Percentiles rank a stretch among this genome's conserved stretches.
Evolutionary conservation across 2,888 invertebrate genomes (phyloP).

Genomic region (Melinaea marsaeus): DNA sequence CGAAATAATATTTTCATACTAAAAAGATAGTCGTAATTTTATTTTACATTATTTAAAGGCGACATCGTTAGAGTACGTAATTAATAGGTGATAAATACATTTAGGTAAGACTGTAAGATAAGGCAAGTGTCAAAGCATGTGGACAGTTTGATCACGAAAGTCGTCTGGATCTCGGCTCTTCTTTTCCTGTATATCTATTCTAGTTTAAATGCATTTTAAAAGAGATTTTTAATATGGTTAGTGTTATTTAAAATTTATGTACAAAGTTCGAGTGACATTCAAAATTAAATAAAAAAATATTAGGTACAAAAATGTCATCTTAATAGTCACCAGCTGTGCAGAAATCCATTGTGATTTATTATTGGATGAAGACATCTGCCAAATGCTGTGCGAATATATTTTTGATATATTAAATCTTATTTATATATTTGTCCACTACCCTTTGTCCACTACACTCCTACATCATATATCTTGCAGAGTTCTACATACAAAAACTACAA

Average conservation of each 20-base stretch:
- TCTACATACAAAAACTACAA: too few species aligned
- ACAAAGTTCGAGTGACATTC: constrained; percentile 23
- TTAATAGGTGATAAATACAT: constrained; percentile 24
- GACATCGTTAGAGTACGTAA: constrained; percentile 3
- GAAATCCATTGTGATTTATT: too few species aligned
- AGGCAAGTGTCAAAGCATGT: constrained; percentile 28
- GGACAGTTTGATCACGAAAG: constrained; percentile 32
- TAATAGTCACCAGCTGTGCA: too few species aligned
- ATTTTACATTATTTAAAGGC: too few species aligned
- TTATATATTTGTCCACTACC: too few species aligned
- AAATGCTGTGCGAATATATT: too few species aligned
- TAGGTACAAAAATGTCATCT: too few species aligned
- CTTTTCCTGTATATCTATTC: constrained; percentile 23
- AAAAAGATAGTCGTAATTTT: neutral
- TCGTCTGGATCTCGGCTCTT: constrained; percentile 30
- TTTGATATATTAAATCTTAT: too few species aligned
- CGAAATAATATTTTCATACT: constrained; percentile 1
- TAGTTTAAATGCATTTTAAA: constrained; percentile 8
- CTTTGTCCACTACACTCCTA: too few species aligned
- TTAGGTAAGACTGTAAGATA: constrained; percentile 25
- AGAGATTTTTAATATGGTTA: constrained; percentile 18
- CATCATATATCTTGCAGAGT: too few species aligned
- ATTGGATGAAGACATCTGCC: too few species aligned
- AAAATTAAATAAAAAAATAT: too few species aligned
- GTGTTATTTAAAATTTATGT: constrained; percentile 30